Evolutionary conservation across 2,888 invertebrate species (phyloP).

Genomic region (Ypsolopha sequella): DNA sequence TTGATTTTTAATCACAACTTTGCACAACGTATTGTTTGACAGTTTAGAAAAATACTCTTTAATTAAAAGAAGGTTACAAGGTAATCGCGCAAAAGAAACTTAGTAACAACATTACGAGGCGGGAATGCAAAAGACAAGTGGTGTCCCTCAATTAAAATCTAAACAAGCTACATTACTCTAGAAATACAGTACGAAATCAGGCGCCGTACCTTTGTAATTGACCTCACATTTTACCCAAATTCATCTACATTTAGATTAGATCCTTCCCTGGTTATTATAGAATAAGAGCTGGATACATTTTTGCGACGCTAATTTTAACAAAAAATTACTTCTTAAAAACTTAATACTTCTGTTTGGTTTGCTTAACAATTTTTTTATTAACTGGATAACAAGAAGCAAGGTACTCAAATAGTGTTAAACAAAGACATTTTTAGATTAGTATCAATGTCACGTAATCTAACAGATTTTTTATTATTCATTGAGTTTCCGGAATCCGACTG

Average conservation of each 20-base stretch:
- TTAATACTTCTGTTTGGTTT: too few relatives aligned
- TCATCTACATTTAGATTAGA: constrained; percentile 32
- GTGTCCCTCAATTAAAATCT: constrained; percentile 31
- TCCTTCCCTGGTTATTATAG: constrained; percentile 16
- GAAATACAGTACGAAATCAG: constrained; percentile 6
- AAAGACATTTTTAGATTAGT: too few relatives aligned
- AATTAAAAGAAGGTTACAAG: background rate
- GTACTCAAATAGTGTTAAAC: too few relatives aligned
- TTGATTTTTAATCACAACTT: too few relatives aligned
- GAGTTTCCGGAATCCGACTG: too few relatives aligned
- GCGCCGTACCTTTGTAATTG: constrained; percentile 12
- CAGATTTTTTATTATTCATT: too few relatives aligned
- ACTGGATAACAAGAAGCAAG: too few relatives aligned
- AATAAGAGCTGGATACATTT: constrained; percentile 15
- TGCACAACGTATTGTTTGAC: background rate
- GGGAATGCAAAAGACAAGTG: constrained; percentile 14
- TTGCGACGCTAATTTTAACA: too few relatives aligned
- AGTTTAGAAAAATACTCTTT: background rate
- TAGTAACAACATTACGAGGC: background rate
- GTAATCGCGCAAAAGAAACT: too few relatives aligned
- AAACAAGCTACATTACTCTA: constrained; percentile 6
- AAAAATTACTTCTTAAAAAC: too few relatives aligned
- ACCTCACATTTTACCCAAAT: constrained; percentile 21
- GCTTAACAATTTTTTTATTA: too few relatives aligned
- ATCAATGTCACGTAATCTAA: too few relatives aligned